Percentiles rank a stretch among this genome's conserved stretches.
Conservation (phyloP, 2,797 vertebrate species). For the Harpagifer antarcticus region DNA sequence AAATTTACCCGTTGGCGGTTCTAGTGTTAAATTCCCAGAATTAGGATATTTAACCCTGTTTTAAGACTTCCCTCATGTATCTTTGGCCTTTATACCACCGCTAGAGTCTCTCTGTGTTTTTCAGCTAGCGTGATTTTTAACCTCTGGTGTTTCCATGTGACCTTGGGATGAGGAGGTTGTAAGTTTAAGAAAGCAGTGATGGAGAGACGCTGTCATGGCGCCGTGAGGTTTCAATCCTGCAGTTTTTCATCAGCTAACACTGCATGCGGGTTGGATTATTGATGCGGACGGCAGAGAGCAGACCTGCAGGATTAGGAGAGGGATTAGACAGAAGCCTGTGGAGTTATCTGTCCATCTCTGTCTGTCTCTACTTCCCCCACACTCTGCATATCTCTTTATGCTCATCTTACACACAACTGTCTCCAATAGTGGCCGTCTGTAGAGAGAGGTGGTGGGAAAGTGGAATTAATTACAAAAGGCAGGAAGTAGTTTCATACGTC, state of each 20-base stretch:
- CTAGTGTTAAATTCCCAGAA: too few species aligned
- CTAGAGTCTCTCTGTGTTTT: too few species aligned
- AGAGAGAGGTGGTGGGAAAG: not conserved
- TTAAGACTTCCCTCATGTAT: too few species aligned
- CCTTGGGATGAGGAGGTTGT: conserved; percentile 2
- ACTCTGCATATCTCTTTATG: conserved; percentile 32
- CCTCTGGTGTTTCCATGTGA: not conserved
- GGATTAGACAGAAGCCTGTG: conserved; percentile 71
- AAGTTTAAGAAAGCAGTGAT: not conserved
- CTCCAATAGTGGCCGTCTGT: not conserved
- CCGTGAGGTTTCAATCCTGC: conserved; percentile 22
- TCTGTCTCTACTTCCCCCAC: conserved; percentile 54
- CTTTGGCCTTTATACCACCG: too few species aligned
- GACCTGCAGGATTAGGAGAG: conserved; percentile 69
- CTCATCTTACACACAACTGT: conserved; percentile 31
- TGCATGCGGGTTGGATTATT: conserved; percentile 61
- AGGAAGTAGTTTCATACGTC: conserved; percentile 22
- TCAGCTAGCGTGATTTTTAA: not conserved
- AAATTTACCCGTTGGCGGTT: too few species aligned
- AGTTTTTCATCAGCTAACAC: conserved; percentile 54
- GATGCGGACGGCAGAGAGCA: conserved; percentile 58
- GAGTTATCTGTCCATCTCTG: conserved; percentile 68
- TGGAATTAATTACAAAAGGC: not conserved
- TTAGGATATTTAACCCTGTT: too few species aligned
- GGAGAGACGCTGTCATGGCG: conserved; percentile 2